Percentiles rank a stretch among this genome's conserved stretches.
These are phyloP conservation scores for Pimephales promelas DNA, from an alignment of 2,113 vertebrate species.

Conservation along the genomic window DNA sequence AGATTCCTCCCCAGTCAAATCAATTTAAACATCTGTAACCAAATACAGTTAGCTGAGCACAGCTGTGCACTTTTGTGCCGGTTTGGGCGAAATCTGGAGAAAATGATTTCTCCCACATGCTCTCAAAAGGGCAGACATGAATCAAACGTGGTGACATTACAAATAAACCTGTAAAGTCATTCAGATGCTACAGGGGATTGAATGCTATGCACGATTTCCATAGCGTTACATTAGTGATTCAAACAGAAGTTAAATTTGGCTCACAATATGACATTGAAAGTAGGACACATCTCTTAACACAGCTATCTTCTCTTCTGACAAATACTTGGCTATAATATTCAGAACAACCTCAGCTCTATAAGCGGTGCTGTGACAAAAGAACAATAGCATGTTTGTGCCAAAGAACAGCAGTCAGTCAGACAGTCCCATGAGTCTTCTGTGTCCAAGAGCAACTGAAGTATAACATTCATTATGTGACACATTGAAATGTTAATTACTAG, in stretches of 20 bases:
- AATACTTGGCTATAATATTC: not conserved
- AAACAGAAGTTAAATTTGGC: conserved; percentile 33
- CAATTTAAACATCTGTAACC: conserved; percentile 23
- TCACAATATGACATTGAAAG: not conserved
- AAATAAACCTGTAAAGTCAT: conserved; percentile 35
- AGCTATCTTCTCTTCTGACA: not conserved
- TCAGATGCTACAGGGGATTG: conserved; percentile 31
- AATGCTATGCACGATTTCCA: conserved; percentile 1
- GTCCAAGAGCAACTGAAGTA: not conserved
- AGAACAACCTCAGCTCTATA: not conserved
- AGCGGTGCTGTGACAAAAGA: not conserved
- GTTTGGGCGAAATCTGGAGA: conserved; percentile 13
- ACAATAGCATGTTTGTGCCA: not conserved
- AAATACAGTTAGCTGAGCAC: conserved; percentile 15
- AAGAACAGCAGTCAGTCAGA: conserved; percentile 12
- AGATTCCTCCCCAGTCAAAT: conserved; percentile 18
- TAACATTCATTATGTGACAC: not conserved
- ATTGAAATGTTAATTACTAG: conserved; percentile 3
- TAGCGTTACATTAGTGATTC: conserved; percentile 19
- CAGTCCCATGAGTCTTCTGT: conserved; percentile 12
- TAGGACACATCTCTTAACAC: conserved; percentile 24
- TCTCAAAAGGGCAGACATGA: not conserved
- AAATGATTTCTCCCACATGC: conserved; percentile 35
- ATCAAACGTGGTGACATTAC: conserved; percentile 30
- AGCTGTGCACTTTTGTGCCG: conserved; percentile 11